Evolutionary conservation across 2,888 invertebrate genomes (phyloP).

Genomic region (Drosophila setosimentum): DNA sequence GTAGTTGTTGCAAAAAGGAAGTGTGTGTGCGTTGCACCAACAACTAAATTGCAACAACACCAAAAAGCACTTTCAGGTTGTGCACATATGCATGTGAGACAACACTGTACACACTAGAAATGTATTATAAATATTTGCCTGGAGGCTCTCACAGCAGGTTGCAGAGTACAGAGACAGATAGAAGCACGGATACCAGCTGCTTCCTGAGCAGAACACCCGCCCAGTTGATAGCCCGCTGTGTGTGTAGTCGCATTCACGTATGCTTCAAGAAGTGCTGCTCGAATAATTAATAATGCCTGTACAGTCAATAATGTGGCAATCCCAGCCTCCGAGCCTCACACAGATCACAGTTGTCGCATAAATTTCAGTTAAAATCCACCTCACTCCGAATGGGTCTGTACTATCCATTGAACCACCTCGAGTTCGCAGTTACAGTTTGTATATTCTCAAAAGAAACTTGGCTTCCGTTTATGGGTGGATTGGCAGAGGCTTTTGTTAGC

Average conservation of each 20-base stretch:
- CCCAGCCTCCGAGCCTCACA: not conserved
- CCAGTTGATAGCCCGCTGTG: constrained; percentile 28
- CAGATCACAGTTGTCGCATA: not conserved
- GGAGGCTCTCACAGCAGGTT: constrained; percentile 43
- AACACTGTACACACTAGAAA: constrained; percentile 24
- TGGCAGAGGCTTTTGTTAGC: constrained; percentile 16
- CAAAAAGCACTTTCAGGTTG: constrained; percentile 30
- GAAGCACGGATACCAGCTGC: constrained; percentile 21
- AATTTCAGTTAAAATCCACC: not conserved
- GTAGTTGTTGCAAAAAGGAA: constrained; percentile 9
- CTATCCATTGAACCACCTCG: constrained; percentile 62
- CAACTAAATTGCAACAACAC: constrained; percentile 28
- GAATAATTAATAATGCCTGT: constrained; percentile 64
- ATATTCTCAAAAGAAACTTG: constrained; percentile 41
- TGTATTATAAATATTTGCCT: constrained; percentile 58
- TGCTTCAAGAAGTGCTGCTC: constrained; percentile 29
- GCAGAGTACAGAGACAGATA: not conserved
- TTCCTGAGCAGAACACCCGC: constrained; percentile 25
- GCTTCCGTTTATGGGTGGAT: constrained; percentile 17
- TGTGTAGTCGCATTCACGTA: not conserved
- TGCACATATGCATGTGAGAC: constrained; percentile 27
- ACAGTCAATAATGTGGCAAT: constrained; percentile 59
- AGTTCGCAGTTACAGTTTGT: constrained; percentile 14
- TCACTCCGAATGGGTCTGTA: constrained; percentile 26
- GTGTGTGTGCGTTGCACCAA: constrained; percentile 39